A percentile compares a stretch with the other conserved stretches of the same genome.
These are phyloP conservation scores for Sebastes umbrosus DNA, from an alignment of 2,797 vertebrate species.

Conservation along the genomic window DNA sequence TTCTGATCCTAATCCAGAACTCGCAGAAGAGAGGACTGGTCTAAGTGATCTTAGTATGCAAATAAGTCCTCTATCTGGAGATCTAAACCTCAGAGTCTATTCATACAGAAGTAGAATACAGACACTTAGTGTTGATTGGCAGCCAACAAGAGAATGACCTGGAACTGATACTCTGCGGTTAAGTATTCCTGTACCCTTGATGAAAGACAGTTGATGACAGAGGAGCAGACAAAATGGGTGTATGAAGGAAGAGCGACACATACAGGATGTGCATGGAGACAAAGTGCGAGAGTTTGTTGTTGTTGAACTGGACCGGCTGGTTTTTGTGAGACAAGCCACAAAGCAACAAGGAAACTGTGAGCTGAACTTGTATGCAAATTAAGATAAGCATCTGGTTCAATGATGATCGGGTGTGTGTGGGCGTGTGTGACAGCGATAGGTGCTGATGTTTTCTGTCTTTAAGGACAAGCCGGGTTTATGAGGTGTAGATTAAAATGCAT, in stretches of 20 bases:
- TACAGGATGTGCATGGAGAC: neutral
- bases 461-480: neutral
- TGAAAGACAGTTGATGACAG: conserved; percentile 16
- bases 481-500: conserved; percentile 1
- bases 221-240: neutral
- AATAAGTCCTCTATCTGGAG: neutral
- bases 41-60: neutral
- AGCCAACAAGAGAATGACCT: neutral
- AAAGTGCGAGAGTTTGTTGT: conserved; percentile 6
- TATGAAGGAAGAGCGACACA: neutral
- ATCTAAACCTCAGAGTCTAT: neutral
- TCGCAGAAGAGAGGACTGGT: neutral
- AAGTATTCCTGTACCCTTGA: neutral
- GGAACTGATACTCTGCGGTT: conserved; percentile 6
- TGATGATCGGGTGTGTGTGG: neutral
- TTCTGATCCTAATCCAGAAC: neutral
- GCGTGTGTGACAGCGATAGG: neutral
- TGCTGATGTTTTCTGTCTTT: conserved; percentile 11
- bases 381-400: conserved; percentile 10
- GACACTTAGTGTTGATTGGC: conserved; percentile 10
- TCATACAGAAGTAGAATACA: neutral
- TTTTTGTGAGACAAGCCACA: conserved; percentile 33
- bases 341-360: conserved; percentile 23
- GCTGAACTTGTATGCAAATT: conserved; percentile 18
- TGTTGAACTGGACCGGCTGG: conserved; percentile 55